Evolutionary conservation across 2,797 vertebrate species (phyloP).

Genomic region (Nyctibius grandis): DNA sequence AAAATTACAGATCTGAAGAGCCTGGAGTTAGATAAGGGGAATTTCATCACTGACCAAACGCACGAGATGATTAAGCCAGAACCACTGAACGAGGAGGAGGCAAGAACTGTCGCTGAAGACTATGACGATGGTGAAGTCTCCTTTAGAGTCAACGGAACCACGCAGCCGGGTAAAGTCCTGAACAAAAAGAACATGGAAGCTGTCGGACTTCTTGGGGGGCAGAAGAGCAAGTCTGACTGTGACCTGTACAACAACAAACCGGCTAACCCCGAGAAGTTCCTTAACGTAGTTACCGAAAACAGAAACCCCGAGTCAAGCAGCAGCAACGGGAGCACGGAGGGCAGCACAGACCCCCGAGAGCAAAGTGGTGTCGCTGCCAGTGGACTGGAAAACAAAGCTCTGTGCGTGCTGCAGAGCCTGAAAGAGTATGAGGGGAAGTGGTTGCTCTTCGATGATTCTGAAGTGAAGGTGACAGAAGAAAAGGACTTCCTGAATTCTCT

Average conservation of each 20-base stretch:
- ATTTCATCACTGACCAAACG: slow-evolving; percentile 52
- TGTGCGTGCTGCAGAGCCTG: slow-evolving; percentile 74
- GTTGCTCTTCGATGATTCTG: slow-evolving; percentile 96
- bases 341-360: neutral
- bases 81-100: slow-evolving; percentile 77
- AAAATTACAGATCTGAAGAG: slow-evolving; percentile 84
- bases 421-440: slow-evolving; percentile 92
- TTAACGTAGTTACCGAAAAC: slow-evolving; percentile 50
- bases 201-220: slow-evolving; percentile 90
- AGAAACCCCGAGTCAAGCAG: slow-evolving; percentile 59
- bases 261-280: slow-evolving; percentile 76
- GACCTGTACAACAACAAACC: slow-evolving; percentile 79
- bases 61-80: slow-evolving; percentile 65
- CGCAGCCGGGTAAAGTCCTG: slow-evolving; percentile 73
- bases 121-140: slow-evolving; percentile 86
- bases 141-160: slow-evolving; percentile 74
- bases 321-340: slow-evolving; percentile 14
- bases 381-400: slow-evolving; percentile 66
- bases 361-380: neutral
- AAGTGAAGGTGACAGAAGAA: slow-evolving; percentile 92
- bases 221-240: slow-evolving; percentile 85
- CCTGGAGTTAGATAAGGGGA: slow-evolving; percentile 69
- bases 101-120: slow-evolving; percentile 65
- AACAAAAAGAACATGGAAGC: slow-evolving; percentile 86
- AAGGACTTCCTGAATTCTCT: slow-evolving; percentile 91